Conservation (phyloP, 2,113 vertebrate species). For the Chiloscyllium plagiosum region DNA sequence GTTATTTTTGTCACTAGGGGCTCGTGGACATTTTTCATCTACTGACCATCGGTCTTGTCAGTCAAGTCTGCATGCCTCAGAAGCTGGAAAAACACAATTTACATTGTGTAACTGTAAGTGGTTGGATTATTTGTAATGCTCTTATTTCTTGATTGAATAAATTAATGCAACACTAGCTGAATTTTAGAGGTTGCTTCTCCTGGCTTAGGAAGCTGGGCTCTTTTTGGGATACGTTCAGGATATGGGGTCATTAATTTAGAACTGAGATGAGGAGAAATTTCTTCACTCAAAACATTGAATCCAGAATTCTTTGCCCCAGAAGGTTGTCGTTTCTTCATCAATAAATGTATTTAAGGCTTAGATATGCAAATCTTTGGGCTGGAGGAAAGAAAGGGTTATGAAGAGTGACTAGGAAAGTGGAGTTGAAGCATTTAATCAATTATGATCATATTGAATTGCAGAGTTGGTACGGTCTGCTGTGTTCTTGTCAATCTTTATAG, state of each 20-base stretch:
- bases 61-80: constrained; percentile 34
- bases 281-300: background rate
- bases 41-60: constrained; percentile 26
- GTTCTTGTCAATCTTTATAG: background rate
- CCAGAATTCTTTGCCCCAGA: no score
- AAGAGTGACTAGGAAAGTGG: background rate
- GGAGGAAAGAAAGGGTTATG: background rate
- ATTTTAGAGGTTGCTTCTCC: background rate
- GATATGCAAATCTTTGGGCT: background rate
- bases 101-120: background rate
- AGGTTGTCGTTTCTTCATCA: no score
- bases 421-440: background rate
- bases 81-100: constrained; percentile 20
- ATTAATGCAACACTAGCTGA: no score
- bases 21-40: constrained; percentile 28
- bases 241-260: background rate
- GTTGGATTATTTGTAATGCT: background rate
- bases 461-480: background rate
- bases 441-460: background rate
- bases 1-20: constrained; percentile 18
- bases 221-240: background rate
- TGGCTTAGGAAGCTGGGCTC: background rate
- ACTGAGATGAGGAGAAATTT: background rate
- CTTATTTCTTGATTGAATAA: background rate
- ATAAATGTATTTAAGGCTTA: background rate